Base-by-base conservation (phyloP, 2,113 vertebrate genomes). In the Trogon surrucura region DNA sequence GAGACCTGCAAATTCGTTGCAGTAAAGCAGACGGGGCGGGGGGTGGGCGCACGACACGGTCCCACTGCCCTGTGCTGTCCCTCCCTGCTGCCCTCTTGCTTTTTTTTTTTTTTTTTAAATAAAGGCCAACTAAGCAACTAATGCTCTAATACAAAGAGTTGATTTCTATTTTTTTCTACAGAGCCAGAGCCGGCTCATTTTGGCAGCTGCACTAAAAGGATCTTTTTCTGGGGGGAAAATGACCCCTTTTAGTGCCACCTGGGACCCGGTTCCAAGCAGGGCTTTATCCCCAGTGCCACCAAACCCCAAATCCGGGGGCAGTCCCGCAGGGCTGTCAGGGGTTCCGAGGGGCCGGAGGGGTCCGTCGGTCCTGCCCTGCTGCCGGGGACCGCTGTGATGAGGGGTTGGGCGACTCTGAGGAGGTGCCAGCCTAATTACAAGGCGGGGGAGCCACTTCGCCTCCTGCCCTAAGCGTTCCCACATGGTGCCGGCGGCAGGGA, bases 381-480 rank as follows among this genome's bases (percentile, higher is more conserved):
- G 41, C 53, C 15, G 5, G 27, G 29, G 58, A 18, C 34, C 11
- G 32, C 53, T 13, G 54, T 93, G 50, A 70, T 80, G 53, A 73
- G 73, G 25, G 51, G 61, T 9, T 79, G 45, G 62, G 85, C 48
- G 32, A 14, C 38, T 11, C 23, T 5, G 56, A 54, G 2, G 14
- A 23, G 12, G 32, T 34, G 80, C 48, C 86, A 78, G 67, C 9
- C 0, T 96, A 96, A 96, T 96, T 94, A 96, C 13, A 95, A 45
- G 87, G 81, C 8, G 2, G 19, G 10, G 53, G 48, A 56, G 36
- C 9, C 3, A 0, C 32, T 45, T 25, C 8, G 34, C 51, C 77
- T 73, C 69, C 67, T 45, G 25, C 47, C 69, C 77, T 89, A 78
- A 91, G 80, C 2, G 5, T 61, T 96, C 75, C 93, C 95, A 94